These are phyloP conservation scores for Lepeophtheirus salmonis DNA, from an alignment of 1,140 invertebrate genomes.

Conservation along the genomic window DNA sequence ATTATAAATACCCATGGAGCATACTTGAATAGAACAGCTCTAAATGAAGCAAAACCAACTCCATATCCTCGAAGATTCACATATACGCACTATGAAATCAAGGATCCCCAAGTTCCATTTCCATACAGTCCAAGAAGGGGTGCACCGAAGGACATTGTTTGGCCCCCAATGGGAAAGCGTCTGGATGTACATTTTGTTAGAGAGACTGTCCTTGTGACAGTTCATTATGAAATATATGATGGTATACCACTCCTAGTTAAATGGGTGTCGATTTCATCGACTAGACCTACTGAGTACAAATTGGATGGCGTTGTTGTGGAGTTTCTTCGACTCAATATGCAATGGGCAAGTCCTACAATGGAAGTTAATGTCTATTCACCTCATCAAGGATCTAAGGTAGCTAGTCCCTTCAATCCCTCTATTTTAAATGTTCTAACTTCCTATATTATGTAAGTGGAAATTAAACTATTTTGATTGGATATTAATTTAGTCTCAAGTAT, in stretches of 20 bases:
- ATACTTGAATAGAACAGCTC: background rate
- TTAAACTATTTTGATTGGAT: too few species aligned
- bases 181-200: background rate
- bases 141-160: background rate
- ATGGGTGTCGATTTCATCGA: background rate
- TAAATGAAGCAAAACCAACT: background rate
- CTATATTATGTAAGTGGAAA: too few species aligned
- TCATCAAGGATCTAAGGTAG: background rate
- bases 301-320: background rate
- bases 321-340: background rate
- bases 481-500: too few species aligned
- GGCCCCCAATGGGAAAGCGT: background rate
- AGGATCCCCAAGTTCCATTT: background rate
- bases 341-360: background rate
- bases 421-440: too few species aligned
- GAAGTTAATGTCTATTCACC: background rate
- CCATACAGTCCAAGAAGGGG: background rate
- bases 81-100: background rate
- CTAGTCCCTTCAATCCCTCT: too few species aligned
- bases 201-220: background rate
- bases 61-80: background rate
- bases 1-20: background rate
- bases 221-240: background rate
- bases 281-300: background rate
- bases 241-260: background rate